Percentiles rank a stretch among this genome's conserved stretches.
Conservation (phyloP, 35 echinoderm and acorn worm genomes). For the Chiridota heheva region DNA sequence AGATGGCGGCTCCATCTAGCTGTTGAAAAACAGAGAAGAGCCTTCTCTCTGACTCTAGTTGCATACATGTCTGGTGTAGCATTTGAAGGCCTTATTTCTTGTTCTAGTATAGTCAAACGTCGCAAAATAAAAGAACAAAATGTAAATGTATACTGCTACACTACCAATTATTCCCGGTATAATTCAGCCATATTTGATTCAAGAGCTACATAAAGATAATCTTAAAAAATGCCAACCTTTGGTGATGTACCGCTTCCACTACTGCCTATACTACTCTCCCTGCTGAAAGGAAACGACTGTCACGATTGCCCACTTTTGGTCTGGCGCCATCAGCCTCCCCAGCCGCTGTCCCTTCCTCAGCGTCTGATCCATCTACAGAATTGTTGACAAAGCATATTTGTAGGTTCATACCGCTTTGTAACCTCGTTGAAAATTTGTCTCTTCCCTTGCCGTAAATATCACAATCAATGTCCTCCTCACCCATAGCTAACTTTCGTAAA, state of each 20-base stretch:
- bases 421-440: slow-evolving; percentile 80
- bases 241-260: slow-evolving; percentile 66
- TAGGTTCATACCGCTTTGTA: slow-evolving; percentile 98
- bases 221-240: no score
- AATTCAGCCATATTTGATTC: no score
- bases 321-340: neutral
- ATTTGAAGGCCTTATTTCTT: no score
- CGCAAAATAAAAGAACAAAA: no score
- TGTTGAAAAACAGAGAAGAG: no score
- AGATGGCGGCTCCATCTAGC: no score
- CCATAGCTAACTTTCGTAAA: slow-evolving; percentile 84
- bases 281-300: slow-evolving; percentile 70
- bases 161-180: no score
- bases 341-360: slow-evolving; percentile 67
- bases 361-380: slow-evolving; percentile 74
- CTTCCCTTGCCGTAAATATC: slow-evolving; percentile 97
- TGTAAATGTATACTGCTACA: no score
- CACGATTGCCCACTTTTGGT: slow-evolving; percentile 53
- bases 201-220: no score
- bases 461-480: slow-evolving; percentile 88
- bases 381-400: slow-evolving; percentile 99
- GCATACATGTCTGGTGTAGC: no score
- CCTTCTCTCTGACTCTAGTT: no score
- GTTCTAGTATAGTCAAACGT: no score
- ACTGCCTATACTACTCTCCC: slow-evolving; percentile 76